Conservation (phyloP, 2,113 vertebrate genomes). For the Bostrychus sinensis region DNA sequence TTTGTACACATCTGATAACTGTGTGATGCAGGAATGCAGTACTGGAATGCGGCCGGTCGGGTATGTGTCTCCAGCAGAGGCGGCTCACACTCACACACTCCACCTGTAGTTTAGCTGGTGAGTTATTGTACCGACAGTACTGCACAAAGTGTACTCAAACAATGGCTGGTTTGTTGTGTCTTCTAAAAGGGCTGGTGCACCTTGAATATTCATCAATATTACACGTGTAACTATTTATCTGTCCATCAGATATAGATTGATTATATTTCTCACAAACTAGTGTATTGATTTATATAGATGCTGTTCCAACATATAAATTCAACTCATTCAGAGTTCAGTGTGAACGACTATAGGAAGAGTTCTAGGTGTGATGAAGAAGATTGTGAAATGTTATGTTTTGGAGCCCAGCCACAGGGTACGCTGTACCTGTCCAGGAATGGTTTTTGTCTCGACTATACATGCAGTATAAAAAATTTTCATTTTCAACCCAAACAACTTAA, state of each 20-base stretch:
- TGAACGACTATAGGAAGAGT: neutral
- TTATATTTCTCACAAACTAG: neutral
- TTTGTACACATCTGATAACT: slow-evolving; percentile 2
- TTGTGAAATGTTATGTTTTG: neutral
- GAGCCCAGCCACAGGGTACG: neutral
- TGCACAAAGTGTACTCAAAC: neutral
- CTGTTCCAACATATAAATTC: no score
- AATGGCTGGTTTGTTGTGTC: neutral
- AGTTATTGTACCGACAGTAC: neutral
- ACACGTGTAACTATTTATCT: neutral
- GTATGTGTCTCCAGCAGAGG: slow-evolving; percentile 45
- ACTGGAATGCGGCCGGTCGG: slow-evolving; percentile 36
- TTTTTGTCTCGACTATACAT: neutral
- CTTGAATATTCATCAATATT: neutral
- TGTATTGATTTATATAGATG: no score
- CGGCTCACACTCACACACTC: neutral
- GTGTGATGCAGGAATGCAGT: slow-evolving; percentile 18
- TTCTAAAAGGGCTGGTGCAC: neutral
- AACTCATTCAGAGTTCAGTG: no score
- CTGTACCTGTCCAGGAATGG: slow-evolving; percentile 1
- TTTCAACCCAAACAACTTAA: no score
- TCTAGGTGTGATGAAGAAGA: neutral
- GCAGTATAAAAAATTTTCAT: no score
- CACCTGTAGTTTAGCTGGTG: neutral
- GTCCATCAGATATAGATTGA: neutral